These are phyloP conservation scores for Achatina immaculata DNA, from an alignment of 1,140 invertebrate genomes.

Conservation along the genomic window DNA sequence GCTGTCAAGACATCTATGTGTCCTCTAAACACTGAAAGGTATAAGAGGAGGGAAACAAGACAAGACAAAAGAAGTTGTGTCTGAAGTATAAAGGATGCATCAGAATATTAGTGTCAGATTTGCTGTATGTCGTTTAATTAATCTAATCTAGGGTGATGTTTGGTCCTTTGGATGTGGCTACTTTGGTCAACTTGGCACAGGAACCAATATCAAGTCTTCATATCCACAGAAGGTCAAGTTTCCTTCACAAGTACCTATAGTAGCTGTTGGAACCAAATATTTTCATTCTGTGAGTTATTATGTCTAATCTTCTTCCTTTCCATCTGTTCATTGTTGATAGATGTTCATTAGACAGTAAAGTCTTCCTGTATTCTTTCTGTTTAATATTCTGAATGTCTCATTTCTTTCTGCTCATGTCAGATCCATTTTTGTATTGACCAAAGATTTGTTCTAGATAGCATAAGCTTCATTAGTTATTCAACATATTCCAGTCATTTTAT, in stretches of 20 bases:
- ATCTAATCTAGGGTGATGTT: slow-evolving; percentile 74
- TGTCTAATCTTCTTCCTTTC: background rate
- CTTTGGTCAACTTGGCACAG: slow-evolving; percentile 83
- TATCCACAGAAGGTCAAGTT: slow-evolving; percentile 76
- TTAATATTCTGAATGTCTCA: too few species aligned
- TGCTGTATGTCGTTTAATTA: background rate
- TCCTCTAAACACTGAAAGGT: background rate
- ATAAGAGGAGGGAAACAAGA: background rate
- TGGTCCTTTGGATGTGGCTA: slow-evolving; percentile 84
- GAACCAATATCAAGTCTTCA: slow-evolving; percentile 76
- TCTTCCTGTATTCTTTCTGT: background rate
- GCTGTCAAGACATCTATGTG: background rate
- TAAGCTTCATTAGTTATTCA: too few species aligned
- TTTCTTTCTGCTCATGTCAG: too few species aligned
- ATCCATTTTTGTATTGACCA: too few species aligned
- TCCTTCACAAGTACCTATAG: slow-evolving; percentile 74
- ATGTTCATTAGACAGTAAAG: background rate
- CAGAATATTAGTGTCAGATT: too few species aligned
- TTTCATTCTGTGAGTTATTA: slow-evolving; percentile 83
- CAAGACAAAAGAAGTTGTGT: too few species aligned
- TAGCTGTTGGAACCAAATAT: slow-evolving; percentile 81
- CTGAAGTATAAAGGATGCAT: too few species aligned
- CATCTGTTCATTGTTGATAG: background rate
- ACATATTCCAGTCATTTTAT: too few species aligned
- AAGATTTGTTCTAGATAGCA: too few species aligned